These are phyloP conservation scores for Cardinalis cardinalis DNA, from an alignment of 2,113 vertebrate species.

Conservation along the genomic window DNA sequence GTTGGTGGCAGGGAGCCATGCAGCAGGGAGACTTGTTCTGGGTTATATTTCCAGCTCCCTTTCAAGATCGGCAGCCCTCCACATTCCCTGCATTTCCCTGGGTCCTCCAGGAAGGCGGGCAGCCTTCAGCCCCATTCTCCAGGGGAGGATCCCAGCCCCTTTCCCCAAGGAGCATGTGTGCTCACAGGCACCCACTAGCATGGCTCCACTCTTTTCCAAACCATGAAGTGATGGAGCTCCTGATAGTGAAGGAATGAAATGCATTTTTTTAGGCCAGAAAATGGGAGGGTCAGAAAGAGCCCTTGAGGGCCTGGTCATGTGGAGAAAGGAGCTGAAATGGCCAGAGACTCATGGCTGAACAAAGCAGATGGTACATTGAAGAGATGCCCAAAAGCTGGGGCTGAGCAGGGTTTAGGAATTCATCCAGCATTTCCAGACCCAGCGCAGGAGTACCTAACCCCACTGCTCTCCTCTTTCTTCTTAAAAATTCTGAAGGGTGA, in stretches of 20 bases:
- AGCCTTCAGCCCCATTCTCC: neutral
- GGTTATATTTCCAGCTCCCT: neutral
- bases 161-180: neutral
- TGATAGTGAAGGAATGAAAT: neutral
- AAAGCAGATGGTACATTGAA: neutral
- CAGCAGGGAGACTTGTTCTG: fast-evolving
- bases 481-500: neutral
- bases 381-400: neutral
- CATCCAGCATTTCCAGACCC: neutral
- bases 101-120: neutral
- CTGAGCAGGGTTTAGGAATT: neutral
- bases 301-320: neutral
- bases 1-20: fast-evolving
- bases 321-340: neutral
- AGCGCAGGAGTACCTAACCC: neutral
- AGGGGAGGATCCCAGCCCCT: neutral
- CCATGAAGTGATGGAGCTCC: neutral
- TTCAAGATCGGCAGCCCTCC: fast-evolving
- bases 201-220: neutral
- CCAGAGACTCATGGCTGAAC: neutral
- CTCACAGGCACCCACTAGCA: neutral
- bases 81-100: neutral
- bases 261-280: neutral
- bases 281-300: neutral
- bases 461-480: neutral